These are phyloP conservation scores for Passer domesticus DNA, from an alignment of 2,113 vertebrate species.

Conservation along the genomic window DNA sequence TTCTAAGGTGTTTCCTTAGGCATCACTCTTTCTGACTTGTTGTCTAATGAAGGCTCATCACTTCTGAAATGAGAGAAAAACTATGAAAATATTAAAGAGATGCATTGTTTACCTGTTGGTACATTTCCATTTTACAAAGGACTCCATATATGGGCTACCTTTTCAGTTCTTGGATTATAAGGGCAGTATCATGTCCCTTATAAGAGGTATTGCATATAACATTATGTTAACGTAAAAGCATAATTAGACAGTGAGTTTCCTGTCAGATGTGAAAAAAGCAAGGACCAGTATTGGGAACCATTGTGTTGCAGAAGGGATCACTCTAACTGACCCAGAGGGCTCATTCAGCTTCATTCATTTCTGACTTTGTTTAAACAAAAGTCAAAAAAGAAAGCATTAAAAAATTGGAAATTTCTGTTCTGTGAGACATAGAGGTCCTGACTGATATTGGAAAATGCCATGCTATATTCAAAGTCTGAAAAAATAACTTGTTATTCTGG, in stretches of 20 bases:
- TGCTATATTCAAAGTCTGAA: not conserved
- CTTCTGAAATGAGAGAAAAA: not conserved
- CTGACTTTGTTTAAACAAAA: not conserved
- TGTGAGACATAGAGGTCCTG: not conserved
- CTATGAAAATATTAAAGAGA: fast-evolving
- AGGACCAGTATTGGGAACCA: not conserved
- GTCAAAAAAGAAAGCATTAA: not conserved
- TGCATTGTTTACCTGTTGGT: not conserved
- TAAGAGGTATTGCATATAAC: not conserved
- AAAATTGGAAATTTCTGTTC: not conserved
- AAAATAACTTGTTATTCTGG: not conserved
- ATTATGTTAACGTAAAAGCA: not conserved
- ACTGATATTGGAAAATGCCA: not conserved
- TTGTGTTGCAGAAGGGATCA: not conserved
- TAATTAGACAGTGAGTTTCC: not conserved
- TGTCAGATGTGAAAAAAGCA: not conserved
- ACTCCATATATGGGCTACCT: not conserved
- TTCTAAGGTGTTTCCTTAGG: not conserved
- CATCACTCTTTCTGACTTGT: not conserved
- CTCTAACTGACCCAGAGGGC: not conserved
- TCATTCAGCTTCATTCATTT: not conserved
- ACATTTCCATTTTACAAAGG: not conserved
- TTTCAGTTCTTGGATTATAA: not conserved
- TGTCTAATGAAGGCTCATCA: not conserved
- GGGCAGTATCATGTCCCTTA: not conserved